These are phyloP conservation scores for Salminus brasiliensis DNA, from an alignment of 2,113 vertebrate species.

Conservation along the genomic window DNA sequence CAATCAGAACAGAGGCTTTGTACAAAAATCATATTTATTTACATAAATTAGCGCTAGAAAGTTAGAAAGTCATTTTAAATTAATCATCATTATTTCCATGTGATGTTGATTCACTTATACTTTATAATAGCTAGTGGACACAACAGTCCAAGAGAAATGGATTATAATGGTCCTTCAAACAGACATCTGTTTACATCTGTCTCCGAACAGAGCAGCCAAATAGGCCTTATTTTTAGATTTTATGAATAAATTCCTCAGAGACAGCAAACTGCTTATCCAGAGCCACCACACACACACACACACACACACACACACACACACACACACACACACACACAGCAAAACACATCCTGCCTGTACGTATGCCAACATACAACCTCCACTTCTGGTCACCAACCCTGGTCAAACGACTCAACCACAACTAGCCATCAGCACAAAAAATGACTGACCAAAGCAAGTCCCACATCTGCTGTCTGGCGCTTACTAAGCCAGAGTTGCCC, in stretches of 20 bases:
- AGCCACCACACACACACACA: constrained; percentile 1
- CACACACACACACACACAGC: constrained; percentile 30
- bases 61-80: too few species aligned
- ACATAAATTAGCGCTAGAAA: too few species aligned
- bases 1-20: too few species aligned
- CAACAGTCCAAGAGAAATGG: too few species aligned
- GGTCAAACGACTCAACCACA: constrained; percentile 24
- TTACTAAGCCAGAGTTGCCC: constrained; percentile 29
- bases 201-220: not conserved
- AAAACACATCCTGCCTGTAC: constrained; percentile 38
- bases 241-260: not conserved
- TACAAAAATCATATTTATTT: too few species aligned
- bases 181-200: not conserved
- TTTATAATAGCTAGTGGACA: too few species aligned
- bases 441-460: constrained; percentile 24
- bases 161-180: too few species aligned
- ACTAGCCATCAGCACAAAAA: constrained; percentile 34
- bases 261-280: not conserved
- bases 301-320: constrained; percentile 24
- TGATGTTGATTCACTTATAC: too few species aligned
- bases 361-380: constrained; percentile 25
- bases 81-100: too few species aligned
- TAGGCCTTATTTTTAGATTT: not conserved
- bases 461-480: constrained; percentile 21
- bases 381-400: constrained; percentile 20